Conservation (phyloP, 92 coral and sea anemone species). For the Muricea muricata region DNA sequence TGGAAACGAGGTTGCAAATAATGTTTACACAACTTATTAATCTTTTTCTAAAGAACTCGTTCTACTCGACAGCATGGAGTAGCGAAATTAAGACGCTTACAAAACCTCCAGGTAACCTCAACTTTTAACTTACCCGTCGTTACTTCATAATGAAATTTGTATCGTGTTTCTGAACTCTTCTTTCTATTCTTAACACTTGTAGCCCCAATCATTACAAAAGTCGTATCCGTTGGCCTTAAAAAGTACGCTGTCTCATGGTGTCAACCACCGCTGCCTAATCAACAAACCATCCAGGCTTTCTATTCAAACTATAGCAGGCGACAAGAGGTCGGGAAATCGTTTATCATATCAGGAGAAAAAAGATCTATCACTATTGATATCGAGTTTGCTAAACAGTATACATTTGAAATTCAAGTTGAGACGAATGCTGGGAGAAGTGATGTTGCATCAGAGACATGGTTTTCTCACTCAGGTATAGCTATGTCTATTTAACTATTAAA, state of each 20-base stretch:
- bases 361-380: not conserved
- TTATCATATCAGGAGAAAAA: not conserved
- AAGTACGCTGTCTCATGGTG: not conserved
- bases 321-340: not conserved
- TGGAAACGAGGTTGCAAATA: no score
- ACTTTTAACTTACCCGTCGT: no score
- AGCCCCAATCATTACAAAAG: not conserved
- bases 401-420: not conserved
- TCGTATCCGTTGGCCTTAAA: not conserved
- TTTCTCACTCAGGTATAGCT: not conserved
- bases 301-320: not conserved
- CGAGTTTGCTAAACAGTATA: not conserved
- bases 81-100: not conserved
- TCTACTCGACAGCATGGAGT: conserved; percentile 18
- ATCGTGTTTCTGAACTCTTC: no score
- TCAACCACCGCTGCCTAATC: not conserved
- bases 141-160: no score
- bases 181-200: not conserved
- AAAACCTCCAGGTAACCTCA: not conserved
- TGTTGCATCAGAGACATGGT: not conserved
- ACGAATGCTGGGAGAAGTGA: not conserved
- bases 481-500: not conserved
- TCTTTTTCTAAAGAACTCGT: not conserved
- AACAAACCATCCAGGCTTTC: not conserved
- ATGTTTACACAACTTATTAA: not conserved